Base-by-base conservation (phyloP, 2,797 vertebrate genomes). In the Dermochelys coriacea region DNA sequence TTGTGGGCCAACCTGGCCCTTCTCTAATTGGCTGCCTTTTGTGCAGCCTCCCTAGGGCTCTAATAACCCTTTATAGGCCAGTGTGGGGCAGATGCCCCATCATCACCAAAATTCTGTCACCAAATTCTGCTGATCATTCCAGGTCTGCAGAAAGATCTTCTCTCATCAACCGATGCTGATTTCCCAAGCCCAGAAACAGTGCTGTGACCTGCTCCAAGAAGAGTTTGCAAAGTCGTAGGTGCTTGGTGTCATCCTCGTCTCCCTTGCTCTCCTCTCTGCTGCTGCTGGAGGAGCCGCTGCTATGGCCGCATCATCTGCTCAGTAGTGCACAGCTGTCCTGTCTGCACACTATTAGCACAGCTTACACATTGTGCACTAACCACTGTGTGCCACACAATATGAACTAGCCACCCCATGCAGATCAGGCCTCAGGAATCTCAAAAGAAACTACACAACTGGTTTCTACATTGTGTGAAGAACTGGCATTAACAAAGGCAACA, bases 401-500 rank as follows among this genome's bases (percentile, higher is more conserved):
- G 59, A 61, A 61, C 31, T 34, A 34, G 34, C 21, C 37, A 21
- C 37, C 10, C 68, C n/a, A 37, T 6, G 9, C 37, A 71, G 64
- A 71, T 10, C 9, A 71, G 21, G 64, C 10, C n/a, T 1, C 0
- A 29, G 50, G 47, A 50, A 84, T 27, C 50, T 14, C 1, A 0
- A 8, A 4, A 77, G 57, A 11, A 15, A 82, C 27, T 2, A 5
- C 74, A 50, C 29, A 45, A 59, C 61, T 11, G 6, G 27, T 64
- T 49, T 11, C 47, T 2, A 52, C 1, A 9, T 4, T 37, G 11
- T 0, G 2, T 6, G 81, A 41, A 41, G 79, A 54, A 31, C 18
- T 19, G 8, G 25, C 0, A 10, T 8, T 8, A 49, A 15, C 12
- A 16, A 41, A 2, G 8, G 37, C 71, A 45, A 37, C 0, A 1